A percentile compares a stretch with the other conserved stretches of the same genome.
phyloP scores from a whole-genome alignment of 2,888 invertebrate genomes.

The Papilio elwesi region DNA sequence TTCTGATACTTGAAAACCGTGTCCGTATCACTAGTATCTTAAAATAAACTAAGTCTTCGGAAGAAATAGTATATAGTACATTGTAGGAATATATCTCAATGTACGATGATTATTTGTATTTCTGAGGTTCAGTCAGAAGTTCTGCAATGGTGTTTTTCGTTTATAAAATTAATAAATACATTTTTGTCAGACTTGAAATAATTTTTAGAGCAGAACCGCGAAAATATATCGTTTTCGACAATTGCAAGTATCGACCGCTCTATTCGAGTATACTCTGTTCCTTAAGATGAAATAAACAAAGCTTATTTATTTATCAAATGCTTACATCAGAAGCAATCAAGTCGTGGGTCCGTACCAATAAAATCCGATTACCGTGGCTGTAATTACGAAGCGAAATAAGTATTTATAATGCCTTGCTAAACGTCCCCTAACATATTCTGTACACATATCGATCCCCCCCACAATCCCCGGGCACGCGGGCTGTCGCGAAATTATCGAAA shows the following conservation, averaged over 20 bases:
- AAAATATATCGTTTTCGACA: no score
- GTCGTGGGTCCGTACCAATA: constrained; percentile 22
- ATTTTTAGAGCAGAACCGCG: no score
- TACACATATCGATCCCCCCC: constrained; percentile 51
- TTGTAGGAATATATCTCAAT: no score
- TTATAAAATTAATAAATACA: no score
- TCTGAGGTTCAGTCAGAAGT: no score
- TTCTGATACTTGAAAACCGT: no score
- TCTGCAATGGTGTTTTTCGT: no score
- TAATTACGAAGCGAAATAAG: constrained; percentile 36
- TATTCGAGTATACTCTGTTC: neutral
- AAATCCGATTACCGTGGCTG: constrained; percentile 32
- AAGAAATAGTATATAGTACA: no score
- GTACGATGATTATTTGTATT: no score
- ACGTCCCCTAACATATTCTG: constrained; percentile 47
- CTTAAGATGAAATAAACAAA: constrained; percentile 2
- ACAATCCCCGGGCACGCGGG: constrained; percentile 42
- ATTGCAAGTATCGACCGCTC: neutral
- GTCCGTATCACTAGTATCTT: no score
- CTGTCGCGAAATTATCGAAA: constrained; percentile 84
- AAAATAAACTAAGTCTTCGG: no score
- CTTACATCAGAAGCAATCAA: constrained; percentile 5
- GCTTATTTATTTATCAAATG: constrained; percentile 21
- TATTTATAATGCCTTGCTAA: constrained; percentile 38
- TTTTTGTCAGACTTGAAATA: no score